These are phyloP conservation scores for Drosophila subquinaria DNA, from an alignment of 2,888 invertebrate species.

Conservation along the genomic window DNA sequence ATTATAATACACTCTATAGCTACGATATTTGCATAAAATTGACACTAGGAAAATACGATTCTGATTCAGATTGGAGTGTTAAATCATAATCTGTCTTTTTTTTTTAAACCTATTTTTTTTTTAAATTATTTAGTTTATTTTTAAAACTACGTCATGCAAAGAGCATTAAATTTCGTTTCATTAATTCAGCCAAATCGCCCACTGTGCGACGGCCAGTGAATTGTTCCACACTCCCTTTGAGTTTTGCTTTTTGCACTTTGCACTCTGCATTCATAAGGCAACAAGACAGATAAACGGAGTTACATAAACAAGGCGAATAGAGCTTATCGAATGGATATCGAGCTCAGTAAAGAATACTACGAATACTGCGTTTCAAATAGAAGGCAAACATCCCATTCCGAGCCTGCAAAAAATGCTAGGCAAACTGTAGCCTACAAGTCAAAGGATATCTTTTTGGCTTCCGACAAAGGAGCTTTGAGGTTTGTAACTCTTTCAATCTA, in stretches of 20 bases:
- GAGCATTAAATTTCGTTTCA: background rate
- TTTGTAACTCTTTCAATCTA: no score
- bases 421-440: background rate
- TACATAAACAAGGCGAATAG: background rate
- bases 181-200: background rate
- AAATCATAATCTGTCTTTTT: no score
- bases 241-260: conserved; percentile 22
- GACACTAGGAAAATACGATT: no score
- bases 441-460: conserved; percentile 2
- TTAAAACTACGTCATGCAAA: no score
- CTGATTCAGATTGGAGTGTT: no score
- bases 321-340: background rate
- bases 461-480: background rate
- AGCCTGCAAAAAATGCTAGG: background rate
- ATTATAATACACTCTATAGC: no score
- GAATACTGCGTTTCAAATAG: background rate
- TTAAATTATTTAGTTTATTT: no score
- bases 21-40: no score
- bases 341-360: background rate
- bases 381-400: background rate
- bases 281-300: background rate
- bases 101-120: no score
- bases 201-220: conserved; percentile 5
- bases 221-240: background rate
- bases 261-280: conserved; percentile 12